These are phyloP conservation scores for Ptychadena robeensis DNA, from an alignment of 2,797 vertebrate species.

Conservation along the genomic window DNA sequence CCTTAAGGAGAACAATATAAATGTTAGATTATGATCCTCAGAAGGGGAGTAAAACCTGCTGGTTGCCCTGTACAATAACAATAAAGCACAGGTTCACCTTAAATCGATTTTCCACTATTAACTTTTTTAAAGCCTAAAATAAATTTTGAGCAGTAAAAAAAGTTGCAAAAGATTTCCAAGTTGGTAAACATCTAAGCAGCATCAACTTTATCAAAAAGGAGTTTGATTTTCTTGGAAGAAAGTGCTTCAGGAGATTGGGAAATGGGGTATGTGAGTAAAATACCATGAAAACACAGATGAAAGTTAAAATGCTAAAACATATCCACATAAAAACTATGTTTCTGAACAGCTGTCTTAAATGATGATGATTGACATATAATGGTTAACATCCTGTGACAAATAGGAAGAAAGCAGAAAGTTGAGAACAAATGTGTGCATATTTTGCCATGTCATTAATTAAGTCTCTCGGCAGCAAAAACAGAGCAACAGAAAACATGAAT, in stretches of 20 bases:
- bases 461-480: conserved; percentile 24
- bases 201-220: not conserved
- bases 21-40: too few species aligned
- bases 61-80: too few species aligned
- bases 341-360: conserved; percentile 14
- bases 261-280: not conserved
- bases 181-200: not conserved
- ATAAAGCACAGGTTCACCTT: too few species aligned
- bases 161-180: not conserved
- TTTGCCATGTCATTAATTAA: conserved; percentile 33
- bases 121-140: not conserved
- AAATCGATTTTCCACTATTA: too few species aligned
- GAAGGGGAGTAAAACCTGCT: too few species aligned
- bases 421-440: conserved; percentile 12
- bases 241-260: not conserved
- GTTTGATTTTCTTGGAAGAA: not conserved
- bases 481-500: conserved; percentile 31
- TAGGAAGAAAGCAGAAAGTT: not conserved
- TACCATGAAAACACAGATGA: conserved; percentile 7
- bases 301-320: conserved; percentile 8
- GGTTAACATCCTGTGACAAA: conserved; percentile 37
- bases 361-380: conserved; percentile 31
- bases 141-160: not conserved
- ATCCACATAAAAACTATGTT: not conserved
- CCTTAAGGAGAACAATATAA: too few species aligned